Percentiles rank a stretch among this genome's conserved stretches.
These are phyloP conservation scores for Gymnoscelis rufifasciata DNA, from an alignment of 2,888 invertebrate genomes.

Conservation along the genomic window DNA sequence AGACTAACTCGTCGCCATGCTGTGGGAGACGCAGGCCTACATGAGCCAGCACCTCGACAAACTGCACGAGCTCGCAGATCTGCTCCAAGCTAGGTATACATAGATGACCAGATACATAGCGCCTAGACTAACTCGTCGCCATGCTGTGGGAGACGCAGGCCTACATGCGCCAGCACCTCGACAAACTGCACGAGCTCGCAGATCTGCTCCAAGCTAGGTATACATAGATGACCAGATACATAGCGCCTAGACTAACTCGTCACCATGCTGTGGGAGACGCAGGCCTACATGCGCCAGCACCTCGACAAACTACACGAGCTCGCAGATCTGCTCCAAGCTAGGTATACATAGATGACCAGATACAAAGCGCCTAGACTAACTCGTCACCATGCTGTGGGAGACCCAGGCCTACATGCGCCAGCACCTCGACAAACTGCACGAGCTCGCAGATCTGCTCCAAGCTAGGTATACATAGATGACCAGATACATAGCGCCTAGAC, in stretches of 20 bases:
- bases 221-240: neutral
- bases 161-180: conserved; percentile 84
- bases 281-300: conserved; percentile 87
- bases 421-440: conserved; percentile 78
- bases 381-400: conserved; percentile 95
- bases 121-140: conserved; percentile 83
- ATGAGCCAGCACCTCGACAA: conserved; percentile 83
- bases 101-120: neutral
- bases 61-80: conserved; percentile 77
- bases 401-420: conserved; percentile 88
- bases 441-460: conserved; percentile 74
- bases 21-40: conserved; percentile 92
- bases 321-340: conserved; percentile 40
- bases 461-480: conserved; percentile 3
- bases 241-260: conserved; percentile 80
- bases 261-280: conserved; percentile 93
- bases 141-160: conserved; percentile 95
- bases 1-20: conserved; percentile 87
- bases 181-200: conserved; percentile 80
- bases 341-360: neutral
- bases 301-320: conserved; percentile 79
- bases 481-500: neutral
- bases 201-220: conserved; percentile 5
- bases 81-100: conserved; percentile 3
- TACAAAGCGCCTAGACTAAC: conserved; percentile 39